Conservation (phyloP, 2,113 vertebrate species). For the Astur gentilis region DNA sequence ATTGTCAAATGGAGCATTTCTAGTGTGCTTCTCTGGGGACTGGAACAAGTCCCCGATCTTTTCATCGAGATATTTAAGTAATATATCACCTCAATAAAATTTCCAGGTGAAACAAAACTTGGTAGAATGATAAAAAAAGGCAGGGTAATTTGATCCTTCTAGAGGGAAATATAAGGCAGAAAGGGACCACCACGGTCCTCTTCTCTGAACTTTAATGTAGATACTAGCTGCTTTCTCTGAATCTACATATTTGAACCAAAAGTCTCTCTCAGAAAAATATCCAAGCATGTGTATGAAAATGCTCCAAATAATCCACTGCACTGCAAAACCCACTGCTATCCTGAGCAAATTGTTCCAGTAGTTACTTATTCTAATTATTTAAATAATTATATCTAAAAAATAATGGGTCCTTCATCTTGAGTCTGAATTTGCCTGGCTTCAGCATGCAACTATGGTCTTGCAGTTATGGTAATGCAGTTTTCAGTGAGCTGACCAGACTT, state of each 20-base stretch:
- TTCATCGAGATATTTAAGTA: neutral
- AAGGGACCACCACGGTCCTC: neutral
- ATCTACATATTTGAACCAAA: neutral
- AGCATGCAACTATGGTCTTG: neutral
- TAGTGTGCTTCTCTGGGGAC: neutral
- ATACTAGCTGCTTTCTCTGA: neutral
- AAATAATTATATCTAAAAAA: neutral
- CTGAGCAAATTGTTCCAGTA: neutral
- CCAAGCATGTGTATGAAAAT: neutral
- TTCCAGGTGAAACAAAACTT: neutral
- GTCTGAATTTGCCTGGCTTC: neutral
- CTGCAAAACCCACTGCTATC: neutral
- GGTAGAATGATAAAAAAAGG: neutral
- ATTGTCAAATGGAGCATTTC: neutral
- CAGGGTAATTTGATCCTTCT: neutral
- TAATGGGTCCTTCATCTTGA: neutral
- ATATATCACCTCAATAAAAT: neutral
- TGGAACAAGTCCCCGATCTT: neutral
- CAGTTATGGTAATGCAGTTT: neutral
- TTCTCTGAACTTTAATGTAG: neutral
- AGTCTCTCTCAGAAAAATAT: neutral
- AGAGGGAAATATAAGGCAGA: neutral
- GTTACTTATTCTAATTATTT: neutral
- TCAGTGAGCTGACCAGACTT: neutral
- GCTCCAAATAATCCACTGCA: neutral